These are phyloP conservation scores for Empidonax alnorum DNA, from an alignment of 2,113 vertebrate species.

Conservation along the genomic window DNA sequence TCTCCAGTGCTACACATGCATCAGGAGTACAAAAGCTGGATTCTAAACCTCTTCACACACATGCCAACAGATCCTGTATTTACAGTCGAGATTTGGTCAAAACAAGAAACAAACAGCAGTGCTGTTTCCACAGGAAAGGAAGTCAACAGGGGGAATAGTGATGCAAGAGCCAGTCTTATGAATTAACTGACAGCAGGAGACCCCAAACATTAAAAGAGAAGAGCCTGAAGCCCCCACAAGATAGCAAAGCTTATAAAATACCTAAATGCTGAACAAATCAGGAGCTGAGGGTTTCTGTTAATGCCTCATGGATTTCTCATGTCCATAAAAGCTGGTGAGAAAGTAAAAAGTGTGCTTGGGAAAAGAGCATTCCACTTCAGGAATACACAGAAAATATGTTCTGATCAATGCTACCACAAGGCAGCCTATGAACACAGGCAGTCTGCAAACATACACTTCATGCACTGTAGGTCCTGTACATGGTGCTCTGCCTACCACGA, in stretches of 20 bases:
- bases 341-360: not conserved
- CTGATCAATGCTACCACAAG: not conserved
- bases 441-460: accelerated
- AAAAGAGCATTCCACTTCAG: not conserved
- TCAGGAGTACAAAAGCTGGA: not conserved
- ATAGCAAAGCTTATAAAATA: not conserved
- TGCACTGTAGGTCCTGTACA: accelerated
- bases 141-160: not conserved
- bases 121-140: not conserved
- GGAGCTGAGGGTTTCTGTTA: not conserved
- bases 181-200: not conserved
- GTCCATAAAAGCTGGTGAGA: not conserved
- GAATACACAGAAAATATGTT: not conserved
- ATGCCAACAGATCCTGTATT: not conserved
- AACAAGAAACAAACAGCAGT: not conserved
- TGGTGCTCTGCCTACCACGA: not conserved
- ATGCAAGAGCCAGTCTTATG: not conserved
- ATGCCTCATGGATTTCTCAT: not conserved
- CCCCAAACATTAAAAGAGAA: not conserved
- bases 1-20: conserved; percentile 22
- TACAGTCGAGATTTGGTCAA: conserved; percentile 8
- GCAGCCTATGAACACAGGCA: not conserved
- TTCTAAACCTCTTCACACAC: conserved; percentile 1
- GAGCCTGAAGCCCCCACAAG: not conserved
- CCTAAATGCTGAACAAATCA: not conserved